phyloP scores from a whole-genome alignment of 2,888 invertebrate genomes.

The Pseudanteris insignis region DNA sequence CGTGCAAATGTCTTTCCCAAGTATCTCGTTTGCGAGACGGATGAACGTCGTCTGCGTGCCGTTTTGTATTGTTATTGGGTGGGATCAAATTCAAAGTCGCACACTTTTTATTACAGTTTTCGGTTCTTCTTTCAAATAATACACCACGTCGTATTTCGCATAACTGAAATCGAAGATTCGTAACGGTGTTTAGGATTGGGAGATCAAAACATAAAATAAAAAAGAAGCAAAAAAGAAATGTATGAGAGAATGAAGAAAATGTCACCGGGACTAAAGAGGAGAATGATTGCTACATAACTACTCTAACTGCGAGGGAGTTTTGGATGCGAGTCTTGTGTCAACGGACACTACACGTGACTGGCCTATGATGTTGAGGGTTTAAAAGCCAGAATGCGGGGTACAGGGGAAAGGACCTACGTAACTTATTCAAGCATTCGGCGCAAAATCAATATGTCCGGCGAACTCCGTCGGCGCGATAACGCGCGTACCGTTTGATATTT shows the following conservation, averaged over 20 bases:
- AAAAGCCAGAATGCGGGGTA: no score
- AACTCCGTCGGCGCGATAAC: conserved; percentile 35
- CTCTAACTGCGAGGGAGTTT: conserved; percentile 49
- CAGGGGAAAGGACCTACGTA: conserved; percentile 12
- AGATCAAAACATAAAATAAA: no score
- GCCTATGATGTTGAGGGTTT: conserved; percentile 53
- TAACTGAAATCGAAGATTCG: no score
- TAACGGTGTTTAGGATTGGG: no score
- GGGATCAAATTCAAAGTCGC: conserved; percentile 16
- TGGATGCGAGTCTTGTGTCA: conserved; percentile 61
- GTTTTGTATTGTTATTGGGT: conserved; percentile 23
- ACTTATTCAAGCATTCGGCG: conserved; percentile 38
- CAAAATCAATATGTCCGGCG: conserved; percentile 45
- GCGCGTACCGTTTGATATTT: conserved; percentile 42
- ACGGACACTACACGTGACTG: conserved; percentile 64
- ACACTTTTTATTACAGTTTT: no score
- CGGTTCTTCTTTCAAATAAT: no score
- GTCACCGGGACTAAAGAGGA: conserved; percentile 31
- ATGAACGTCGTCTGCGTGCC: conserved; percentile 29
- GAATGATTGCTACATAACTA: conserved; percentile 47
- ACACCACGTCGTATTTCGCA: no score
- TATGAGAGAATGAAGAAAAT: no score
- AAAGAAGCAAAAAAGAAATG: no score
- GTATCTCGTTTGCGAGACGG: conserved; percentile 34
- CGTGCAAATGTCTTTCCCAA: conserved; percentile 36